Percentiles rank a stretch among this genome's conserved stretches.
Conservation (phyloP, 2,797 vertebrate genomes). For the Anguilla anguilla region DNA sequence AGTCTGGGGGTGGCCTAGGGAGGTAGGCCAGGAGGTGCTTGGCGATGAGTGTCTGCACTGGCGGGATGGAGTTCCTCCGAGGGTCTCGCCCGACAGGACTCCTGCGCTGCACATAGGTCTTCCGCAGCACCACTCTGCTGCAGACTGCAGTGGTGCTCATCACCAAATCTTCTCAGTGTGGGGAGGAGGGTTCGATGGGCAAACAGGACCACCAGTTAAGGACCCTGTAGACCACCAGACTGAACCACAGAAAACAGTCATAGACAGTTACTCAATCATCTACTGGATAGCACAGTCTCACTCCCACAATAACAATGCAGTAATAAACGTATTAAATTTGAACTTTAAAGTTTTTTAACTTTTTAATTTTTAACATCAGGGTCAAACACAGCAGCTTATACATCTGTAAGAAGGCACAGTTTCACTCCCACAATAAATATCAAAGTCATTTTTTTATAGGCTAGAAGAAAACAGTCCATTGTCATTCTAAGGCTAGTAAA, state of each 20-base stretch:
- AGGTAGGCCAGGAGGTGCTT: constrained; percentile 75
- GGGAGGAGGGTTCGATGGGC: not conserved
- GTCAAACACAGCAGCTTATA: not conserved
- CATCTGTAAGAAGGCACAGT: not conserved
- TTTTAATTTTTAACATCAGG: not conserved
- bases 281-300: not conserved
- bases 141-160: constrained; percentile 47
- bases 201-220: not conserved
- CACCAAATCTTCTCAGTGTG: not conserved
- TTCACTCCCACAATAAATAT: not conserved
- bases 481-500: not conserved
- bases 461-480: not conserved
- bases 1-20: constrained; percentile 61
- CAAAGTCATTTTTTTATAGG: not conserved
- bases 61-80: constrained; percentile 72
- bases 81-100: constrained; percentile 42
- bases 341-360: no score
- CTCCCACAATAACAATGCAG: not conserved
- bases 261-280: not conserved
- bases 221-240: not conserved
- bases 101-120: constrained; percentile 43
- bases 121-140: constrained; percentile 56
- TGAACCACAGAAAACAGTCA: not conserved
- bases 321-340: not conserved
- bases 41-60: constrained; percentile 62